These are phyloP conservation scores for Calephelis perditalis DNA, from an alignment of 2,888 invertebrate genomes.

Conservation along the genomic window DNA sequence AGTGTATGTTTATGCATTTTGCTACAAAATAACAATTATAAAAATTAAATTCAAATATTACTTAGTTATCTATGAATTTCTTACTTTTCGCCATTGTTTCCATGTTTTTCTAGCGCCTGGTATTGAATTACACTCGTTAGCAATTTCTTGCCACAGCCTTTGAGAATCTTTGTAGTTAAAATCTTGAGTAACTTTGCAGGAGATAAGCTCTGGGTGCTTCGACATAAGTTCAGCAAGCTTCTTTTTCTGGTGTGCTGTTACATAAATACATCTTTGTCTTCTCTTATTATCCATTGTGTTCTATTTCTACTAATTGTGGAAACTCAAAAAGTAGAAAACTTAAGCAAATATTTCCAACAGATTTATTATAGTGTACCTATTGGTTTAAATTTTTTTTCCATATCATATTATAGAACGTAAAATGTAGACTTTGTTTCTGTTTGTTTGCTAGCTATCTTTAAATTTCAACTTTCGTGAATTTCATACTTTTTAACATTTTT, in stretches of 20 bases:
- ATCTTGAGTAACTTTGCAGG: conserved; percentile 51
- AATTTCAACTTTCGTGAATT: no score
- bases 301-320: background rate
- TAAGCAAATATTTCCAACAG: no score
- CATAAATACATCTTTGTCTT: conserved; percentile 49
- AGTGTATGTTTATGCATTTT: background rate
- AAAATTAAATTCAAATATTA: background rate
- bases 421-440: no score
- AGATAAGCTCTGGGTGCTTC: conserved; percentile 56
- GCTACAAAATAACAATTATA: background rate
- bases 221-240: conserved; percentile 57
- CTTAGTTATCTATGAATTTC: conserved; percentile 4
- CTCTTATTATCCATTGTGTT: conserved; percentile 48
- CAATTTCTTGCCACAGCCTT: conserved; percentile 55
- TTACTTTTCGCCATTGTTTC: conserved; percentile 68
- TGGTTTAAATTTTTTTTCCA: no score
- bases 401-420: no score
- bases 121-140: conserved; percentile 58
- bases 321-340: no score
- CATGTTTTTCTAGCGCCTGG: conserved; percentile 65
- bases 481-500: no score
- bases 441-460: no score
- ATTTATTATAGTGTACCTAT: no score
- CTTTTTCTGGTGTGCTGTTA: conserved; percentile 56
- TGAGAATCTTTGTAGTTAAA: conserved; percentile 57